These are phyloP conservation scores for Saccopteryx leptura DNA, from an alignment of 2,113 vertebrate species.

Conservation along the genomic window DNA sequence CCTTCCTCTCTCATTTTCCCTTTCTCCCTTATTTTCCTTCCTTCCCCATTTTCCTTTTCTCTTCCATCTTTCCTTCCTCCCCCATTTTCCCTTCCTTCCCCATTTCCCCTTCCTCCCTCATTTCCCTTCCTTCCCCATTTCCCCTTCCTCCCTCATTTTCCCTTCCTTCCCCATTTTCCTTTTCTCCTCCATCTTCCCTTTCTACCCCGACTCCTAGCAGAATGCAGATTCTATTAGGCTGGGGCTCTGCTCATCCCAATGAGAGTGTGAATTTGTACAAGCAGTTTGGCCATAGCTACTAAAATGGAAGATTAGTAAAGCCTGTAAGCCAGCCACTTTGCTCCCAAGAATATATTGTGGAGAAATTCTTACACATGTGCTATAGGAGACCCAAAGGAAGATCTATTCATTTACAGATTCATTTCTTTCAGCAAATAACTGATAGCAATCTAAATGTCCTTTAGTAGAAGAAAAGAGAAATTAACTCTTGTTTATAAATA, in stretches of 20 bases:
- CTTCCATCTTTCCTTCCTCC: no score
- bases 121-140: no score
- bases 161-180: no score
- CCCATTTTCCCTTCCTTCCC: no score
- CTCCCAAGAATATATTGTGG: background rate
- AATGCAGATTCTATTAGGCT: background rate
- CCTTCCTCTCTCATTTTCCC: no score
- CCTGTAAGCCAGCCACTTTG: background rate
- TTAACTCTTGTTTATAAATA: background rate
- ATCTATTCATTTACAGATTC: background rate
- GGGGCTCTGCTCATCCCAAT: background rate
- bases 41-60: no score
- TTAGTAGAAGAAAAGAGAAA: background rate
- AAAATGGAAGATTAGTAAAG: background rate
- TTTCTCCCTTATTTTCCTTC: no score
- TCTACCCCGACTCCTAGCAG: background rate
- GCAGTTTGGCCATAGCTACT: background rate
- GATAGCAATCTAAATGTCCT: background rate
- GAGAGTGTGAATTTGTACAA: background rate
- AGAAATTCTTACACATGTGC: background rate
- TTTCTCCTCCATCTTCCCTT: no score
- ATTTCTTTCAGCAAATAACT: background rate
- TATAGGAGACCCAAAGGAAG: background rate
- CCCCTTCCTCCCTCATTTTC: background rate
- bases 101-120: no score